A percentile compares a stretch with the other conserved stretches of the same genome.
Conservation (phyloP, 1,140 invertebrate genomes). For the Micrasema longulum region DNA sequence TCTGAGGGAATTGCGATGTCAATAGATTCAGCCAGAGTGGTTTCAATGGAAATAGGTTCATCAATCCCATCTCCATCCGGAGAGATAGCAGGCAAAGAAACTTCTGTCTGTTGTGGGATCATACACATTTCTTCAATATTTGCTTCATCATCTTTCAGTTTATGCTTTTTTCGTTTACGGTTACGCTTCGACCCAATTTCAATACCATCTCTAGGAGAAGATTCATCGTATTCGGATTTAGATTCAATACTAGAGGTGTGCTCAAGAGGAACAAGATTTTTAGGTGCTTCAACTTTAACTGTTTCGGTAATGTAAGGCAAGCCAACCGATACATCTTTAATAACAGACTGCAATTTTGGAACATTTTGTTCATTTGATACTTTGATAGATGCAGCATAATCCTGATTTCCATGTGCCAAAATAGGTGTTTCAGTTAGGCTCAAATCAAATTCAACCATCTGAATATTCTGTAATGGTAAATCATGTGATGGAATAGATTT, state of each 20-base stretch:
- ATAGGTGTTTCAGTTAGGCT: constrained; percentile 58
- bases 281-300: constrained; percentile 39
- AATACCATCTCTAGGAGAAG: constrained; percentile 62
- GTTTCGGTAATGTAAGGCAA: constrained; percentile 49
- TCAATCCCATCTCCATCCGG: constrained; percentile 55
- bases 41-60: constrained; percentile 62
- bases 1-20: constrained; percentile 69
- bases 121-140: constrained; percentile 52
- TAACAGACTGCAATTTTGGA: constrained; percentile 44
- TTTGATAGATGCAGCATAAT: constrained; percentile 56
- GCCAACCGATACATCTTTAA: constrained; percentile 46
- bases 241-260: constrained; percentile 52
- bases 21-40: constrained; percentile 72
- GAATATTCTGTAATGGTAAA: constrained; percentile 46
- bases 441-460: constrained; percentile 58
- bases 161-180: constrained; percentile 68
- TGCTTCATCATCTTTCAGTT: constrained; percentile 57
- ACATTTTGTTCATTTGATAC: constrained; percentile 52
- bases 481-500: background rate
- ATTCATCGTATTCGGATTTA: constrained; percentile 57
- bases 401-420: constrained; percentile 48
- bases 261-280: constrained; percentile 36
- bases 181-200: constrained; percentile 62
- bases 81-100: constrained; percentile 50
- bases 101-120: constrained; percentile 48